Evolutionary conservation across 1,140 invertebrate species (phyloP), one percentile per base, ranked within the genome.

Genomic region (Andrena cerasifolii): DNA sequence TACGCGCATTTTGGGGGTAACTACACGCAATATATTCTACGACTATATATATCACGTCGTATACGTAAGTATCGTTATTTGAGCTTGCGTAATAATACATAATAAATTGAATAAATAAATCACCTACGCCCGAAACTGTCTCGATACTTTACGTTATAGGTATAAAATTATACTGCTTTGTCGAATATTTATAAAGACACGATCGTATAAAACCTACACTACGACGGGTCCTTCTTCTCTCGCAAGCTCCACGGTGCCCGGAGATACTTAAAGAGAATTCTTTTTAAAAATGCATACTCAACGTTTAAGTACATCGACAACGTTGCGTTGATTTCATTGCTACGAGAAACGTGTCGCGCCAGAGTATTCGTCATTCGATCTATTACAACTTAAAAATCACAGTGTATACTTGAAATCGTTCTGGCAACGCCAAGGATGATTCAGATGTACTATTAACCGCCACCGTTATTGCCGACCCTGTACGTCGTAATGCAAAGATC

Each of bases 401-500:
- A 83, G 80, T 51, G 77, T 33, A 24, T 78, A 73, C 10, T 47
- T 49, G 58, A 73, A n/a, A 16, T 65, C 28, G 54, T 61, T 65
- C 72, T 61, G 51, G 40, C 63, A 82, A 78, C 33, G 33, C 28
- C 61, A 66, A 76, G 49, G 8, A 62, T 63, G 8, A 62, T 63
- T n/a, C 21, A 66, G 49, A 65, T 54, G 24, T 18, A 68, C 73
- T 18, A 67, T 74, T n/a, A n/a, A n/a, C 82, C 82, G 45, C 21
- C 80, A 84, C 82, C 82, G 36, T 74, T 79, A 78, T 72, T 14
- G 14, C 21, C 53, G 62, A 43, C 63, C 80, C 67, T 47, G 24
- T 61, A 28, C 24, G 33, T 68, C 36, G 45, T 84, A 84, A 84
- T 84, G 82, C 82, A 67, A 79, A 84, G 79, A 61, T 84, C 82